phyloP scores from a whole-genome alignment of 2,888 invertebrate genomes.

The Megamerina dolium region DNA sequence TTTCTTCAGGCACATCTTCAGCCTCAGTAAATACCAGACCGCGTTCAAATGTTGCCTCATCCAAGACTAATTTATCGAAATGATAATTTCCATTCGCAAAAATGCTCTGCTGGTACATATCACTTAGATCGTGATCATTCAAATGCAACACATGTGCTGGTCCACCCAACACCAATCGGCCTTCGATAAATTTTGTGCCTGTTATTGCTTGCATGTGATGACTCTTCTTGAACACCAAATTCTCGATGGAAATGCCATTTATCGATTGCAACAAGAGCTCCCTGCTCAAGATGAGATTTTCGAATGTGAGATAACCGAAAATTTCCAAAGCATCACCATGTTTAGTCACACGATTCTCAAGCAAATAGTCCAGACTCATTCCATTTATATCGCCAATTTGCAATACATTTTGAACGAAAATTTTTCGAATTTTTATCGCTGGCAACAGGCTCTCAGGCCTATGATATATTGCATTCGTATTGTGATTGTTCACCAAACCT shows the following conservation, averaged over 20 bases:
- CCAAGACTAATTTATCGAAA: conserved; percentile 34
- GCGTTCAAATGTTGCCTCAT: conserved; percentile 29
- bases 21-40: conserved; percentile 1
- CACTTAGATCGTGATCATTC: conserved; percentile 33
- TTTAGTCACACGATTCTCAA: conserved; percentile 35
- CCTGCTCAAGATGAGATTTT: conserved; percentile 31
- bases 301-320: conserved; percentile 36
- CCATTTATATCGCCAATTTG: conserved; percentile 30
- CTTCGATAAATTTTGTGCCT: conserved; percentile 30
- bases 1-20: not conserved
- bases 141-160: conserved; percentile 34
- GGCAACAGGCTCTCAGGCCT: conserved; percentile 23
- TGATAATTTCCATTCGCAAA: conserved; percentile 32
- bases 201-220: conserved; percentile 29
- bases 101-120: conserved; percentile 32
- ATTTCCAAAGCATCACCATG: conserved; percentile 32
- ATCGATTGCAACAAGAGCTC: conserved; percentile 31
- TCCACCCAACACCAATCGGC: conserved; percentile 31
- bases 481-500: conserved; percentile 30
- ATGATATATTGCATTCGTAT: conserved; percentile 23
- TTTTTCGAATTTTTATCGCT: conserved; percentile 17
- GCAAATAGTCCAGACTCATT: conserved; percentile 32
- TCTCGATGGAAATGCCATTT: conserved; percentile 33
- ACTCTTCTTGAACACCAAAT: conserved; percentile 30
- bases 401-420: conserved; percentile 23